Evolutionary conservation across 2,797 vertebrate genomes (phyloP).

Genomic region (Neostethus bicornis): DNA sequence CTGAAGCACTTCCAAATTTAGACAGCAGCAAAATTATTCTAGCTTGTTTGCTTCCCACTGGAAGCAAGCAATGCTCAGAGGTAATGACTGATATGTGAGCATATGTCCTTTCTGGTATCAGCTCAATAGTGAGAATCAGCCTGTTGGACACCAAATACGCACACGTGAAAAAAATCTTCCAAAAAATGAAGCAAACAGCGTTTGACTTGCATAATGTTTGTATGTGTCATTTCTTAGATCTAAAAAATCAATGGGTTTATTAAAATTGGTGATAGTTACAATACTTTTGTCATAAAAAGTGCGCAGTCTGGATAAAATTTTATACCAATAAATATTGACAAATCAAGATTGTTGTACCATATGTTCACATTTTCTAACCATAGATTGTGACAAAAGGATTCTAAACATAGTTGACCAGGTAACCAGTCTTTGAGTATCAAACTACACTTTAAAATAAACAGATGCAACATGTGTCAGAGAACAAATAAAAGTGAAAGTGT

Average conservation of each 20-base stretch:
- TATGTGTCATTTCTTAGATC: neutral
- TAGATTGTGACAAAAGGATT: neutral
- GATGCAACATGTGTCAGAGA: no score
- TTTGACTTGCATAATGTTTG: neutral
- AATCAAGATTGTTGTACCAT: neutral
- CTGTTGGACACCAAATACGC: neutral
- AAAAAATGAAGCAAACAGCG: neutral
- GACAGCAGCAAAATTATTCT: constrained; percentile 26
- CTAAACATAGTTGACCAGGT: neutral
- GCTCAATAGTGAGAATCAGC: neutral
- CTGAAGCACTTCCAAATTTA: constrained; percentile 38
- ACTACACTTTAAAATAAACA: neutral
- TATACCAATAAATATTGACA: no score
- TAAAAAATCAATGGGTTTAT: neutral
- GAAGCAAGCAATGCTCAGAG: constrained; percentile 10
- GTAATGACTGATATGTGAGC: constrained; percentile 9
- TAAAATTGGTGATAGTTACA: neutral
- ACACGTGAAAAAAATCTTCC: neutral
- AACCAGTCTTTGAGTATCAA: neutral
- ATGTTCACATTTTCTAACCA: neutral
- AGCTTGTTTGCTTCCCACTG: constrained; percentile 25
- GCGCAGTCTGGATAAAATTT: neutral
- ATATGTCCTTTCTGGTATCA: constrained; percentile 2
- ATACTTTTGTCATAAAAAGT: neutral
- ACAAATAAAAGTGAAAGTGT: no score